These are phyloP conservation scores for Semicossyphus pulcher DNA, from an alignment of 2,113 vertebrate genomes.

Conservation along the genomic window DNA sequence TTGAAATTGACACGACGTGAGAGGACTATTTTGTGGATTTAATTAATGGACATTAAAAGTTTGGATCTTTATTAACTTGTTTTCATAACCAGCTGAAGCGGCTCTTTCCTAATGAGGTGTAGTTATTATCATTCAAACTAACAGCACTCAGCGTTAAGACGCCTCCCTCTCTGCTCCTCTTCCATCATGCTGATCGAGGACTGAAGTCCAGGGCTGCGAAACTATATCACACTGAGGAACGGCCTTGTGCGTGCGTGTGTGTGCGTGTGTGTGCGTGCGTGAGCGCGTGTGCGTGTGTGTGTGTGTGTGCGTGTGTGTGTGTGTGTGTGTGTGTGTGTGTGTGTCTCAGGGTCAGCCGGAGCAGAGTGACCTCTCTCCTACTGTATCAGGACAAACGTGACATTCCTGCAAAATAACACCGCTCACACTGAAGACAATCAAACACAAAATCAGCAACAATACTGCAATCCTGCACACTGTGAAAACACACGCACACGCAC, in stretches of 20 bases:
- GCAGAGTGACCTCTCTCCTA: conserved; percentile 44
- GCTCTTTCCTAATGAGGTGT: no score
- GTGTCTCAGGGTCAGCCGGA: background rate
- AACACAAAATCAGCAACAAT: background rate
- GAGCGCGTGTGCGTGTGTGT: background rate
- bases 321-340: background rate
- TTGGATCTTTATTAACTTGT: no score
- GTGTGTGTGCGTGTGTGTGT: background rate
- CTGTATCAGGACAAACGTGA: conserved; percentile 29
- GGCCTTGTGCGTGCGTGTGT: background rate
- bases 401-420: conserved; percentile 48
- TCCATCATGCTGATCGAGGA: no score
- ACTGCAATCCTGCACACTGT: background rate
- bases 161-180: no score
- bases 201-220: no score
- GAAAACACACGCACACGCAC: background rate
- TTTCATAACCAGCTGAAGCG: no score
- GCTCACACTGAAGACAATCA: conserved; percentile 7
- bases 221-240: background rate
- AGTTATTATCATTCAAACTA: no score
- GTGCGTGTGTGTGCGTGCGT: background rate
- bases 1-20: no score
- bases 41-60: no score
- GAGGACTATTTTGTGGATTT: no score
- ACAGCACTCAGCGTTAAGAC: no score